Base-by-base conservation (phyloP, 2,888 invertebrate genomes). In the Clanis bilineata region DNA sequence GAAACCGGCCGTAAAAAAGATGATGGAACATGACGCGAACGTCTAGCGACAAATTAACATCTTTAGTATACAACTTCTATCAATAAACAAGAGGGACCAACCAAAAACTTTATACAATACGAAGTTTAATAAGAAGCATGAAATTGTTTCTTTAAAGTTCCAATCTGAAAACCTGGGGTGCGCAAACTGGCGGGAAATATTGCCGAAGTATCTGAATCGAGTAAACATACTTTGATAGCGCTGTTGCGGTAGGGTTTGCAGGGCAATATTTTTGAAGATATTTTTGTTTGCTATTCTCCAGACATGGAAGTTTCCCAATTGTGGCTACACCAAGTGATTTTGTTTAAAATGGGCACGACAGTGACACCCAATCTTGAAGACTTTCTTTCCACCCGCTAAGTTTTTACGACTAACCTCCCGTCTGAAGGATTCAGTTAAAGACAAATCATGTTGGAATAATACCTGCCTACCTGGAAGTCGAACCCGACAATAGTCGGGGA, bases 131-230 rank as follows among this genome's bases (percentile, higher is more conserved):
- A 3, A 60, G 58, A 64, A 60, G 59, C 32, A 10, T 32, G 15
- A 10, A 32, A 51, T 51, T 51, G 51, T 63, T 63, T 60, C 43
- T 44, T 54, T 38, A 62, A 62, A 60, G 44, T 61, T 54, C 55
- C 23, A 57, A 61, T 67, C 54, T 61, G 41, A 25, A 43, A 21
- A 60, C 28, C 23, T 22, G 62, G 64, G 28, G 60, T 62, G 55
- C 62, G 22, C 41, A 56, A 62, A 65, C 62, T 41, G 44, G 22
- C 54, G 51, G 58, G 59, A 68, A 64, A 63, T 66, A 66, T 68
- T 66, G 61, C 57, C 59, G 63, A 70, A 68, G 64, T 68, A 68
- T 64, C 62, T 56, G 38, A 61, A 60, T 66, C 58, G 23, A 15
- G 23, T 36, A 44, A 56, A 36, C 23, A 25, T 44, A 25, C 51